Percentiles rank a stretch among this genome's conserved stretches.
Evolutionary conservation across 2,797 vertebrate genomes (phyloP).

Genomic region (Onychomys leucogaster): DNA sequence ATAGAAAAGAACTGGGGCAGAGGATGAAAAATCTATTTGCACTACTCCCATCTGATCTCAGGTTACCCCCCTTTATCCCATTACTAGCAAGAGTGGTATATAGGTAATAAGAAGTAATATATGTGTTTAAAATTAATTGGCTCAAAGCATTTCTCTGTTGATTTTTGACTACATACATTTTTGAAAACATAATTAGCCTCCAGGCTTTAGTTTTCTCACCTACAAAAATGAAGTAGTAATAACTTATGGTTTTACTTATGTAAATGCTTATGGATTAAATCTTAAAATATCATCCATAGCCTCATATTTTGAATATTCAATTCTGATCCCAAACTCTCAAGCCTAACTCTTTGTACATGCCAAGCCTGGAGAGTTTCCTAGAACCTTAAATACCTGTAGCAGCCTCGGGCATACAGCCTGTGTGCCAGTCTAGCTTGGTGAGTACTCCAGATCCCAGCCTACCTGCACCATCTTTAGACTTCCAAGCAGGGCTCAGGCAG

Average conservation of each 20-base stretch:
- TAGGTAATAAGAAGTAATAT: slow-evolving; percentile 3
- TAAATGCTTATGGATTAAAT: background rate
- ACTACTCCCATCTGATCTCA: slow-evolving; percentile 12
- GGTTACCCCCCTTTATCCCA: slow-evolving; percentile 3
- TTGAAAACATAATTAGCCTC: slow-evolving; percentile 17
- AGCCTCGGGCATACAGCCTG: background rate
- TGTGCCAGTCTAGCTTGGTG: background rate
- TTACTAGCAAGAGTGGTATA: slow-evolving; percentile 5
- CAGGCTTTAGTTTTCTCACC: slow-evolving; percentile 21
- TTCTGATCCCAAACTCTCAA: background rate
- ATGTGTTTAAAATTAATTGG: background rate
- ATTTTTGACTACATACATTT: background rate
- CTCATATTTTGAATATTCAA: background rate
- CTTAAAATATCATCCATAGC: background rate
- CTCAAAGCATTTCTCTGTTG: background rate
- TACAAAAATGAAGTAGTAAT: slow-evolving; percentile 32
- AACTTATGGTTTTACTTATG: background rate
- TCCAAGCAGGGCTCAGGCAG: no score
- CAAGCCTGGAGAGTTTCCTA: background rate
- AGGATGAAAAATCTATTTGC: slow-evolving; percentile 49
- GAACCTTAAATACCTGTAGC: background rate
- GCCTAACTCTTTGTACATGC: background rate
- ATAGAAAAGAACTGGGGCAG: background rate
- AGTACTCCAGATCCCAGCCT: background rate
- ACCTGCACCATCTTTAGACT: background rate